Evolutionary conservation across 1,140 invertebrate species (phyloP).

Genomic region (Drosophila repletoides): DNA sequence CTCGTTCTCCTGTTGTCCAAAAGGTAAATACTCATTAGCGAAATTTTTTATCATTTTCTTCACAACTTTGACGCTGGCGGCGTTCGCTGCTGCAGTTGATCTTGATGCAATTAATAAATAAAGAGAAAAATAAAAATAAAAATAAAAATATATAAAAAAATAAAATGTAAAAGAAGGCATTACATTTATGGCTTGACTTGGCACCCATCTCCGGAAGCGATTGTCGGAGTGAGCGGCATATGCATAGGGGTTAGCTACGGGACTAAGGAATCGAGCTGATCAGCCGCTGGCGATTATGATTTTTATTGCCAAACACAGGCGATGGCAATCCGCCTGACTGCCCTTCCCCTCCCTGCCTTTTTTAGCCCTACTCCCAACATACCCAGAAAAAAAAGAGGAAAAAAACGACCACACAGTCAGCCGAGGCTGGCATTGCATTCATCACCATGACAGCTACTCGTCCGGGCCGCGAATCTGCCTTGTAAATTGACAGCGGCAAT

Average conservation of each 20-base stretch:
- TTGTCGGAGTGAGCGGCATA: slow-evolving; percentile 20
- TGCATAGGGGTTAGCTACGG: slow-evolving; percentile 13
- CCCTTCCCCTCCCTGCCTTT: no score
- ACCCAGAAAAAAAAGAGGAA: neutral
- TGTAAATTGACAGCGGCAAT: slow-evolving; percentile 80
- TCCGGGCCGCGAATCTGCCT: slow-evolving; percentile 41
- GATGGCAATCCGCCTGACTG: neutral
- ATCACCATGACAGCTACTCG: slow-evolving; percentile 77
- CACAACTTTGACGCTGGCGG: slow-evolving; percentile 49
- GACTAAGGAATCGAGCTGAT: slow-evolving; percentile 59
- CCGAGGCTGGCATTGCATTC: slow-evolving; percentile 54
- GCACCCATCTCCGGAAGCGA: slow-evolving; percentile 72
- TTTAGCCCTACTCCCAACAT: neutral
- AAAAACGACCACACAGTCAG: slow-evolving; percentile 52
- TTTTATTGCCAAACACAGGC: slow-evolving; percentile 33
- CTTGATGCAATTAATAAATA: slow-evolving; percentile 75
- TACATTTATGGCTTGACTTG: slow-evolving; percentile 40
- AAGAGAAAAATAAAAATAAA: slow-evolving; percentile 15
- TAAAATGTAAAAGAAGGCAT: neutral
- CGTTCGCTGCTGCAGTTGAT: slow-evolving; percentile 48
- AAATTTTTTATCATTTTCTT: slow-evolving; percentile 49
- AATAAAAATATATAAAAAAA: slow-evolving; percentile 4
- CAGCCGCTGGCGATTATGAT: slow-evolving; percentile 61
- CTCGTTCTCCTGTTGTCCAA: slow-evolving; percentile 9
- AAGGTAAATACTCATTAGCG: slow-evolving; percentile 80